These are phyloP conservation scores for Nomada fucata DNA, from an alignment of 2,888 invertebrate genomes.

Conservation along the genomic window DNA sequence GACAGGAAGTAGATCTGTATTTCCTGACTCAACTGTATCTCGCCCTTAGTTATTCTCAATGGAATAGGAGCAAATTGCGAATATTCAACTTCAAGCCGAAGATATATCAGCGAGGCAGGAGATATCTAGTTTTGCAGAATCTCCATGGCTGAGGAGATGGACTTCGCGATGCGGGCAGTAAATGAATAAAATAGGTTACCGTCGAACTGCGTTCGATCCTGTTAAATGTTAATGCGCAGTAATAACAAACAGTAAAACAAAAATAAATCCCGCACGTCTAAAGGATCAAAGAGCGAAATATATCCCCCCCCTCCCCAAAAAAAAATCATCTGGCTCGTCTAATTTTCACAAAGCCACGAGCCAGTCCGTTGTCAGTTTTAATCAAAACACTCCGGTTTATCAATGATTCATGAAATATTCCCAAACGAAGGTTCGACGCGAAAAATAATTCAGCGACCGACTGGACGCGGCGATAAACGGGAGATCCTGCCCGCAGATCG, in stretches of 20 bases:
- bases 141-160: background rate
- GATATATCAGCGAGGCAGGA: background rate
- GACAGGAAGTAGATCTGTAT: background rate
- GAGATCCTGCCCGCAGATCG: constrained; percentile 49
- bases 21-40: background rate
- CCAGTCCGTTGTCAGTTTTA: background rate
- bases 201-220: background rate
- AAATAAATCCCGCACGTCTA: background rate
- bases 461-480: constrained; percentile 36
- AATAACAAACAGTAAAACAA: background rate
- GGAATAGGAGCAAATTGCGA: constrained; percentile 36
- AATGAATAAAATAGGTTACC: background rate
- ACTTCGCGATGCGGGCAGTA: constrained; percentile 39
- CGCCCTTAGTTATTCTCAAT: background rate
- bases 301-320: background rate
- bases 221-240: background rate
- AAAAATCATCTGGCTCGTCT: background rate
- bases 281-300: no score
- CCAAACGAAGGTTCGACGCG: background rate
- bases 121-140: constrained; percentile 7
- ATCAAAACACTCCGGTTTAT: background rate
- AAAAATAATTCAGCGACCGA: constrained; percentile 12
- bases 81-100: constrained; percentile 12
- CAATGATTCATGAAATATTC: background rate
- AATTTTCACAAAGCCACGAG: background rate